Evolutionary conservation across 2,113 vertebrate species (phyloP), one percentile per base, ranked within the genome.

Genomic region (Xiphorhynchus elegans): DNA sequence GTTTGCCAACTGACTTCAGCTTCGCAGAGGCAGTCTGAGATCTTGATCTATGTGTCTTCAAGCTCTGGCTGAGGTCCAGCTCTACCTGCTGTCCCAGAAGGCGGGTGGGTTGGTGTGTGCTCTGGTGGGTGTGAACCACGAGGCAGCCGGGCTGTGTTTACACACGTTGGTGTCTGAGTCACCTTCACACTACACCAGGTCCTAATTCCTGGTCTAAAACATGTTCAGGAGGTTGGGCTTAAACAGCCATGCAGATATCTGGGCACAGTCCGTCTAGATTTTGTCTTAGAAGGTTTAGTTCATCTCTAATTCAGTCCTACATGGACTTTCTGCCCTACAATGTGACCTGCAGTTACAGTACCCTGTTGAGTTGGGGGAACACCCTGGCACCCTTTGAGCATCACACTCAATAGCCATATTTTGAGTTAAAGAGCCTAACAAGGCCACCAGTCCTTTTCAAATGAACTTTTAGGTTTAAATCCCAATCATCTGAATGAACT

Each of bases 191-290:
- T 58, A 46, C 74, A 9, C 39, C 26, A 35, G 33, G 28, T 39
- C 0, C 0, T 33, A 4, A 90, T 42, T 87, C n/a, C 63, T 47
- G 39, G 19, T 59, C 20, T 66, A 8, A 73, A 93, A 50, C 39
- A 13, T 0, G 1, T 11, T 12, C 31, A 53, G 16, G 6, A 47
- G 44, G 39, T 17, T 47, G 50, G 59, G 78, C 19, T 75, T 40
- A 49, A 62, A 28, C 9, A 58, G 20, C 53, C 8, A 1, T 0
- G 0, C 16, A 17, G 70, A 2, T 76, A 49, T 24, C 9, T 69
- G 58, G 52, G n/a, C 31, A 26, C 56, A 69, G 18, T 7, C 39
- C 62, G 13, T 10, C 49, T 24, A 5, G 52, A 10, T 47, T 31
- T 59, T 35, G 35, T 39, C 10, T 91, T 59, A 24, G 68, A 24